Conservation (phyloP, 1,140 invertebrate genomes). For the Arctopsyche grandis region DNA sequence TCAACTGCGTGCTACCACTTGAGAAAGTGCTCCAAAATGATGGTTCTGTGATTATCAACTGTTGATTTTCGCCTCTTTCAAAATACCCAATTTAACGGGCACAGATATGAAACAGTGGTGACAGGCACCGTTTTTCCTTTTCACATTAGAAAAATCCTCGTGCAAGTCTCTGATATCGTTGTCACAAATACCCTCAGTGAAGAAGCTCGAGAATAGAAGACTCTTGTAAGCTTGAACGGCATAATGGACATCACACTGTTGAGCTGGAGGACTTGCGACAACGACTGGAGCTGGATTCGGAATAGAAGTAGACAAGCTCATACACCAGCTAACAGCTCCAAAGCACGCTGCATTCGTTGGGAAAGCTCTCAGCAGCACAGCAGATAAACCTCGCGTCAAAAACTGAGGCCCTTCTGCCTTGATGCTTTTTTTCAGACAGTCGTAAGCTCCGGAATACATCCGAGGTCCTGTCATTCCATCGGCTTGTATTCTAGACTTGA, state of each 20-base stretch:
- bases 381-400: constrained; percentile 77
- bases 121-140: constrained; percentile 20
- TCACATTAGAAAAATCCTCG: constrained; percentile 45
- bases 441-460: constrained; percentile 73
- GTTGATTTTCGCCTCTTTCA: constrained; percentile 19
- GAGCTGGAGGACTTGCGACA: constrained; percentile 49
- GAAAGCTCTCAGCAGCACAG: constrained; percentile 86
- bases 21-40: background rate
- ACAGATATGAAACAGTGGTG: constrained; percentile 8
- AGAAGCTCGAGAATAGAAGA: constrained; percentile 58
- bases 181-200: constrained; percentile 62
- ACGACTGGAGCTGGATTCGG: constrained; percentile 49
- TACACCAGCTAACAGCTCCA: constrained; percentile 82
- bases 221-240: constrained; percentile 55
- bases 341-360: constrained; percentile 94
- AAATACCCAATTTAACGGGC: constrained; percentile 24
- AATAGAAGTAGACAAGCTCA: constrained; percentile 56
- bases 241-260: constrained; percentile 54
- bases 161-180: constrained; percentile 54
- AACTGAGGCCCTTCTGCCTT: constrained; percentile 74
- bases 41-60: background rate
- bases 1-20: background rate
- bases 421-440: constrained; percentile 79
- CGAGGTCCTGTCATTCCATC: constrained; percentile 67
- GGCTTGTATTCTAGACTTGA: constrained; percentile 89